These are phyloP conservation scores for Bothrops jararaca DNA, from an alignment of 2,113 vertebrate genomes.

Conservation along the genomic window DNA sequence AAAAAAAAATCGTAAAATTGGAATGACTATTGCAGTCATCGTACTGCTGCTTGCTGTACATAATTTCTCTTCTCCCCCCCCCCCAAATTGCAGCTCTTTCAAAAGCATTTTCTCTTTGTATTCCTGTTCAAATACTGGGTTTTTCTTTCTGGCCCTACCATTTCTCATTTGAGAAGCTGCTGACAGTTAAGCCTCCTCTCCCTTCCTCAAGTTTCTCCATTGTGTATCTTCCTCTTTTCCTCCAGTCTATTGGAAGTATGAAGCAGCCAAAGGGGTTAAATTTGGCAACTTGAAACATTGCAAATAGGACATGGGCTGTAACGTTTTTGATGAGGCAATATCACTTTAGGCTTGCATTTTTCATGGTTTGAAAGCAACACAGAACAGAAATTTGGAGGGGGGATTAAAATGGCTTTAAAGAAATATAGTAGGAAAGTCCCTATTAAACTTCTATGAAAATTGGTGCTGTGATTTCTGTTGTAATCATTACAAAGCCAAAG, in stretches of 20 bases:
- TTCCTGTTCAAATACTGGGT: no score
- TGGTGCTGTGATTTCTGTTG: neutral
- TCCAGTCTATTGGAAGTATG: neutral
- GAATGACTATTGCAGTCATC: no score
- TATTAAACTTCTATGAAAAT: neutral
- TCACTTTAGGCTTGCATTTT: neutral
- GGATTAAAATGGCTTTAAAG: neutral
- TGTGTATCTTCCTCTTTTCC: neutral
- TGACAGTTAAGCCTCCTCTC: neutral
- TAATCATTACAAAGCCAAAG: neutral
- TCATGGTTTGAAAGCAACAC: neutral
- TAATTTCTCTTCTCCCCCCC: no score
- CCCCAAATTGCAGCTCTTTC: no score
- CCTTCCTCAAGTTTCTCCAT: neutral
- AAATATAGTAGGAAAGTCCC: neutral
- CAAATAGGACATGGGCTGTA: constrained; percentile 8
- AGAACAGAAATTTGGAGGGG: neutral
- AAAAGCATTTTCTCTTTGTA: no score
- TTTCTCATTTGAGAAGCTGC: neutral
- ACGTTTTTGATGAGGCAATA: neutral
- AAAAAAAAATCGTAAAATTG: no score
- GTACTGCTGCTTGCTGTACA: no score
- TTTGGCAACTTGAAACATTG: neutral
- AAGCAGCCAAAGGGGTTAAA: neutral
- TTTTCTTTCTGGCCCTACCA: neutral